A percentile compares a stretch with the other conserved stretches of the same genome.
phyloP scores from a whole-genome alignment of 1,140 invertebrate species.

The Hylyphantes graminicola region DNA sequence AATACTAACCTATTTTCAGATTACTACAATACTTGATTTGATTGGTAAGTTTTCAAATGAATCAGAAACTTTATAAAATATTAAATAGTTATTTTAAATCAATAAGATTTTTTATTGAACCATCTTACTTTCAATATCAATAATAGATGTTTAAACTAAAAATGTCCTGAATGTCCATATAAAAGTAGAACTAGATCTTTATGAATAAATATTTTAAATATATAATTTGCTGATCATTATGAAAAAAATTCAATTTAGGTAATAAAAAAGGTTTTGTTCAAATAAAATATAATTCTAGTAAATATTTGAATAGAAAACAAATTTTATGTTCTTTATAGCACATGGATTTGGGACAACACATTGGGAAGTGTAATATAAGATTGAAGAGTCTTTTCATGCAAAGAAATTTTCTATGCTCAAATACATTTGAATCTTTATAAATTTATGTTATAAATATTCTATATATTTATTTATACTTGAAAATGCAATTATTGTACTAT shows the following conservation, averaged over 20 bases:
- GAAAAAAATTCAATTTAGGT: not conserved
- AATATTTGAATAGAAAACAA: not conserved
- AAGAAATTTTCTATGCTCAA: not conserved
- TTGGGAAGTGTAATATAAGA: constrained; percentile 37
- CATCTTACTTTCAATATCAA: too few species aligned
- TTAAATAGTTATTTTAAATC: not conserved
- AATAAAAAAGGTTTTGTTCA: not conserved
- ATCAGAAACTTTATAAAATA: not conserved
- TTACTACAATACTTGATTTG: constrained; percentile 20
- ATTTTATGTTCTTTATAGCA: constrained; percentile 5
- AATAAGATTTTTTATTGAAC: not conserved
- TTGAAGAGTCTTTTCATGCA: too few species aligned
- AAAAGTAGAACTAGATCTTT: not conserved
- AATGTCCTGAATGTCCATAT: too few species aligned
- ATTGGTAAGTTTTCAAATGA: constrained; percentile 22
- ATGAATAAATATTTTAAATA: not conserved
- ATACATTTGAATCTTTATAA: not conserved
- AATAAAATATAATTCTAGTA: not conserved
- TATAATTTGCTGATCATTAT: not conserved
- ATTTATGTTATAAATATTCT: not conserved
- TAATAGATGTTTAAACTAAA: too few species aligned
- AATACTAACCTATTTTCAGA: not conserved
- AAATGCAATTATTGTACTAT: not conserved
- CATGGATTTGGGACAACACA: constrained; percentile 57
- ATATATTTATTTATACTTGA: not conserved